Percentiles rank a stretch among this genome's conserved stretches.
Conservation (phyloP, 2,888 invertebrate genomes). For the Cryptosula pallasiana region DNA sequence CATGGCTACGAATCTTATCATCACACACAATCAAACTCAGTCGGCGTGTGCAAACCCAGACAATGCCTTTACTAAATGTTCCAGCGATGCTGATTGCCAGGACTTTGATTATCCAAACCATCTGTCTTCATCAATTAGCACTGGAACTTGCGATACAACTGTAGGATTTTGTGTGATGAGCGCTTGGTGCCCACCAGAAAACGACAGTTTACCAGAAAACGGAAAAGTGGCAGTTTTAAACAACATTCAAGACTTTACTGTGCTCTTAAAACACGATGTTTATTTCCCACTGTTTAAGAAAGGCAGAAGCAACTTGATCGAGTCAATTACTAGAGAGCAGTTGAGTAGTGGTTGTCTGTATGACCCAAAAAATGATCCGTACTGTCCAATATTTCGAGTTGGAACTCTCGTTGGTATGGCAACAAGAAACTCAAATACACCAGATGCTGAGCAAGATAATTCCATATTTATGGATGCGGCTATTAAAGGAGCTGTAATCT, state of each 20-base stretch:
- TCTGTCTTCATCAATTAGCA: background rate
- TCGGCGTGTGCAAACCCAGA: slow-evolving; percentile 2
- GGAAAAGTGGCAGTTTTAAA: background rate
- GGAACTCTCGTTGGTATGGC: slow-evolving; percentile 38
- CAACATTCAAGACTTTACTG: slow-evolving; percentile 34
- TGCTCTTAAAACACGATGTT: slow-evolving; percentile 42
- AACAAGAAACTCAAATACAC: background rate
- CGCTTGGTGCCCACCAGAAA: slow-evolving; percentile 22
- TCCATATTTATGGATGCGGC: background rate
- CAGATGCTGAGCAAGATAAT: background rate
- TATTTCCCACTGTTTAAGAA: slow-evolving; percentile 36
- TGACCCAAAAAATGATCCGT: slow-evolving; percentile 36
- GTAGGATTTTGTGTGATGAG: background rate
- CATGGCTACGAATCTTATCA: slow-evolving; percentile 27
- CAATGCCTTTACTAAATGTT: background rate
- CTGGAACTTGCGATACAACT: background rate
- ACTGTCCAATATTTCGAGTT: slow-evolving; percentile 50
- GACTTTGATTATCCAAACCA: background rate
- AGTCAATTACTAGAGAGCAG: slow-evolving; percentile 35
- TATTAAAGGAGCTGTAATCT: slow-evolving; percentile 20
- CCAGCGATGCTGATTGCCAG: slow-evolving; percentile 23
- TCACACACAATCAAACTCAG: slow-evolving; percentile 27
- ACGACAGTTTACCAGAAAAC: background rate
- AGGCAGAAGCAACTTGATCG: slow-evolving; percentile 44
- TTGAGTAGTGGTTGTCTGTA: slow-evolving; percentile 41